Evolutionary conservation across 64 coral and sea anemone genomes (phyloP).

Genomic region (Actinia equina): DNA sequence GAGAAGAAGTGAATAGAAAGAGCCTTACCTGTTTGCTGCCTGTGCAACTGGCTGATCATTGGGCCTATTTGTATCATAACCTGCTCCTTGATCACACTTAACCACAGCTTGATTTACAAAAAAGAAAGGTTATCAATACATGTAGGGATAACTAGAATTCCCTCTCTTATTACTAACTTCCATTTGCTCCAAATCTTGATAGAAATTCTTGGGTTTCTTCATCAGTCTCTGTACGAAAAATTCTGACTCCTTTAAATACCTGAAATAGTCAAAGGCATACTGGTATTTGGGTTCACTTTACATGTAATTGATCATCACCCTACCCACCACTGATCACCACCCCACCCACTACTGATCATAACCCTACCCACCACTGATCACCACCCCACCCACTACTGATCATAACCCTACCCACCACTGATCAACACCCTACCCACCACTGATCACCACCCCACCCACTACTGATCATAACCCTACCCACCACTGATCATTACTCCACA

Average conservation of each 20-base stretch:
- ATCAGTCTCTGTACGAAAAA: conserved; percentile 42
- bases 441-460: not conserved
- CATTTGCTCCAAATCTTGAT: conserved; percentile 13
- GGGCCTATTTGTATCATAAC: not conserved
- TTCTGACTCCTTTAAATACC: conserved; percentile 42
- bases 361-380: no score
- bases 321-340: not conserved
- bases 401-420: no score
- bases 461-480: not conserved
- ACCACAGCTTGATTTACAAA: not conserved
- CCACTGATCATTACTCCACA: not conserved
- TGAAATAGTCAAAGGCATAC: not conserved
- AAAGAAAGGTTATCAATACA: no score
- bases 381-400: not conserved
- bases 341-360: not conserved
- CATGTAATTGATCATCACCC: not conserved
- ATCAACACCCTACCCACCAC: not conserved
- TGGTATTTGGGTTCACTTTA: not conserved
- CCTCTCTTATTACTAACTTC: not conserved
- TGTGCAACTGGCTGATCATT: not conserved
- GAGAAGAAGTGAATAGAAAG: not conserved
- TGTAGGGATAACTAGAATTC: not conserved
- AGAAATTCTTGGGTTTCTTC: conserved; percentile 51
- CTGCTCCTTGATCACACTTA: not conserved
- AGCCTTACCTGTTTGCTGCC: not conserved